Evolutionary conservation across 2,888 invertebrate genomes (phyloP), one percentile per base, ranked within the genome.

Genomic region (Geophilus truncorum): DNA sequence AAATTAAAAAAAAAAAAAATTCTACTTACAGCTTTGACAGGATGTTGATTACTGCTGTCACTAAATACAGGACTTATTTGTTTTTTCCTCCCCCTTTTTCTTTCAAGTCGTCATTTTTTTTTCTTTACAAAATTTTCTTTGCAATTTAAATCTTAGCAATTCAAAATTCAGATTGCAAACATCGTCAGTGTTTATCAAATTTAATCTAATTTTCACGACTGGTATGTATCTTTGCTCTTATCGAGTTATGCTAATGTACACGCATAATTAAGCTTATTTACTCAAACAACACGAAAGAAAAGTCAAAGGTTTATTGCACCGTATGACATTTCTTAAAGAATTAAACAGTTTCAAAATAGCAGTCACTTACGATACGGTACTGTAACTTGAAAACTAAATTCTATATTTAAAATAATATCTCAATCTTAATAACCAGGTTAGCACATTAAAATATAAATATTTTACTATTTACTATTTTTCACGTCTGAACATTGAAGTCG

Each of bases 41-140:
- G 25, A 70, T 70, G 70, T 70, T 70, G 70, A 70, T 70, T 70
- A 70, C 70, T 70, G 70, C 70, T 70, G 70, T 70, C 70, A 62
- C 57, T 21, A 62, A 62, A 62, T 10, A 18, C 70, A 75, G n/a
- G 32, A 75, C 32, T 25, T 23, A 5, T 30, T 32, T 30, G n/a
- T 23, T 75, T 25, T 25, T 28, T 5, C 76, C 18, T 25, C 23
- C 25, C 1, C 23, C 15, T 25, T 25, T 25, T 25, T 75, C 21
- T 25, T 75, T 25, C 28, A 75, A 75, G 4, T 15, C 9, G 2
- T 25, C 6, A 75, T 75, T 25, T 25, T 75, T 7, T 75, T 75
- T 75, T 75, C 32, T n/a, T 75, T 7, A 6, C 1, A 28, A 30
- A 75, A 75, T 75, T 75, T 75, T 7, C 15, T 25, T 23, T 23